Evolutionary conservation across 2,113 vertebrate species (phyloP), one percentile per base, ranked within the genome.

Genomic region (Microcebus griseorufus): DNA sequence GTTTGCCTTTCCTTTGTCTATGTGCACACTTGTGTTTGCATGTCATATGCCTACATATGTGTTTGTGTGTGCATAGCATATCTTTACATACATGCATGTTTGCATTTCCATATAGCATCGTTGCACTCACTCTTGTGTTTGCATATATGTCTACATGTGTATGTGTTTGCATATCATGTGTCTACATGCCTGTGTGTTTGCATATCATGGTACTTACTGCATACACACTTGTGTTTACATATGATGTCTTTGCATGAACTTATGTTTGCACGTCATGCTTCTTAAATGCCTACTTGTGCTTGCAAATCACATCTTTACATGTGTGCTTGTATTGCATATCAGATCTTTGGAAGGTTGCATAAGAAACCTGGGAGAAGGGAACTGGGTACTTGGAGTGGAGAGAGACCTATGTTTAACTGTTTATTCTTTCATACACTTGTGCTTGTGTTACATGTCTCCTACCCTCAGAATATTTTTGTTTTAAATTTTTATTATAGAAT

Each of bases 401-500:
- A 48, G 22, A 29, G 17, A 55, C 34, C 70, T 48, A 11, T 2
- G 17, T 48, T n/a, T 65, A 76, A 48, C 75, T 55, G 4, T 45
- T n/a, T 39, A 27, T 80, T 67, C 25, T 79, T 79, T 88, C 39
- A 14, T 25, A 45, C 22, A 29, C 42, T 81, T 78, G 25, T 14
- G 12, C 48, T 10, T 17, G 3, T 65, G 39, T 67, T 58, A 29
- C 3, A 9, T 48, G 27, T 62, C 29, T 58, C 53, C n/a, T n/a
- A 5, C n/a, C 13, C 34, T 25, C 34, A 32, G 62, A 14, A 64
- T 34, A 39, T 51, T 79, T 79, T 83, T 53, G 39, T 85, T 94
- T 60, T 67, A 67, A 67, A 45, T 84, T 83, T 88, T 92, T 60
- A 23, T 79, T 34, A 32, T 75, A 32, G 73, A 79, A 84, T 23